Evolutionary conservation across 2,797 vertebrate genomes (phyloP).

Genomic region (Telmatherina bonti): DNA sequence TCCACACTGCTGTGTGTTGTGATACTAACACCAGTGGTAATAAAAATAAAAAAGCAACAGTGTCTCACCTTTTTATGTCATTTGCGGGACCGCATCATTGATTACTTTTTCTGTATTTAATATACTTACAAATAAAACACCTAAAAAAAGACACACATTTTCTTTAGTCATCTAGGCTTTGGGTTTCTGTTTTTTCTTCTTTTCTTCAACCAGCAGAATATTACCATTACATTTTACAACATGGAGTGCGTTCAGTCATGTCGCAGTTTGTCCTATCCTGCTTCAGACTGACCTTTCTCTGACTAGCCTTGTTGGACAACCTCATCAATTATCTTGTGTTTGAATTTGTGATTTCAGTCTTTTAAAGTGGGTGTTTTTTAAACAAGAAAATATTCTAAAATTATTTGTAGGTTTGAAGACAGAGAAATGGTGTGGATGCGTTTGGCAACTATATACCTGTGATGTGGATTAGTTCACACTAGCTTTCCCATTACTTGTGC

Average conservation of each 20-base stretch:
- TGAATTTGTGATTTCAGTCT: not conserved
- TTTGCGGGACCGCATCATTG: too few species aligned
- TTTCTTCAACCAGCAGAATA: not conserved
- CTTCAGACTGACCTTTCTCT: not conserved
- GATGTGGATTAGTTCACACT: conserved; percentile 27
- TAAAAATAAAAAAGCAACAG: too few species aligned
- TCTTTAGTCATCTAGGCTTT: too few species aligned
- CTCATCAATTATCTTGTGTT: not conserved
- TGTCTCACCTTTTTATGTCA: too few species aligned
- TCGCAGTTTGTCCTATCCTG: not conserved
- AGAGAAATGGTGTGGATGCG: not conserved
- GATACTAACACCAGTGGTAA: too few species aligned
- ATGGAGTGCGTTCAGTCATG: not conserved
- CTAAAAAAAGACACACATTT: too few species aligned
- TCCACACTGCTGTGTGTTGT: too few species aligned
- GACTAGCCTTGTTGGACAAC: not conserved
- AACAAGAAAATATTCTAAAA: conserved; percentile 4
- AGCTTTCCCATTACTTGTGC: conserved; percentile 32
- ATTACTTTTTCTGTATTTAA: too few species aligned
- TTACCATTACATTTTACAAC: not conserved
- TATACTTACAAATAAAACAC: too few species aligned
- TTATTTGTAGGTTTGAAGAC: not conserved
- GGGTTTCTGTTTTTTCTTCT: not conserved
- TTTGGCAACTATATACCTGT: conserved; percentile 8
- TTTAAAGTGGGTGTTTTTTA: not conserved